Conservation (phyloP, 2,888 invertebrate genomes). For the Poecilobothrus nobilitatus region DNA sequence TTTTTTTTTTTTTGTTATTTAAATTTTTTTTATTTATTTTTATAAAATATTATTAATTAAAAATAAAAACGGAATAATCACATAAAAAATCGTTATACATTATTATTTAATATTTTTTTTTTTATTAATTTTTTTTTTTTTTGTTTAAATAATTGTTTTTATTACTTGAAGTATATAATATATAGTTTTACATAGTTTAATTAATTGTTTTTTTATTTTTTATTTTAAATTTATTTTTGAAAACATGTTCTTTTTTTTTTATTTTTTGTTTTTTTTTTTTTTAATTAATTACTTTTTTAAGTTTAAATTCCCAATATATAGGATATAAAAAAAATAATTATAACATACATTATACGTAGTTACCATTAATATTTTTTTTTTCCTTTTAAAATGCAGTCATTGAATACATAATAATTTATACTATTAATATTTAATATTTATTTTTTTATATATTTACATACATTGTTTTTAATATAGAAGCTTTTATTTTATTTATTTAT, state of each 20-base stretch:
- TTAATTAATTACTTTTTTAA: not conserved
- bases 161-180: too few species aligned
- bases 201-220: not conserved
- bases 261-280: not conserved
- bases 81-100: conserved; percentile 1
- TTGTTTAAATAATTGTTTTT: not conserved
- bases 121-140: not conserved
- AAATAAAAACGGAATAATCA: not conserved
- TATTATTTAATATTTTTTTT: not conserved
- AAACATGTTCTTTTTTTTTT: not conserved
- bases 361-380: not conserved
- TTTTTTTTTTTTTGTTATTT: not conserved
- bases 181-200: not conserved
- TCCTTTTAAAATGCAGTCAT: not conserved
- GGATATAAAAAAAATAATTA: not conserved
- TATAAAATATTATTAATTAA: not conserved
- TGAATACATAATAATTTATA: not conserved
- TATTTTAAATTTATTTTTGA: not conserved
- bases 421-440: not conserved
- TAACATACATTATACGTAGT: not conserved
- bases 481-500: too few species aligned
- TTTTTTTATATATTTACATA: not conserved
- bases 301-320: not conserved
- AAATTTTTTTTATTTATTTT: not conserved
- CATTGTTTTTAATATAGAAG: not conserved